Evolutionary conservation across 2,113 vertebrate species (phyloP).

Genomic region (Amazona vittata): DNA sequence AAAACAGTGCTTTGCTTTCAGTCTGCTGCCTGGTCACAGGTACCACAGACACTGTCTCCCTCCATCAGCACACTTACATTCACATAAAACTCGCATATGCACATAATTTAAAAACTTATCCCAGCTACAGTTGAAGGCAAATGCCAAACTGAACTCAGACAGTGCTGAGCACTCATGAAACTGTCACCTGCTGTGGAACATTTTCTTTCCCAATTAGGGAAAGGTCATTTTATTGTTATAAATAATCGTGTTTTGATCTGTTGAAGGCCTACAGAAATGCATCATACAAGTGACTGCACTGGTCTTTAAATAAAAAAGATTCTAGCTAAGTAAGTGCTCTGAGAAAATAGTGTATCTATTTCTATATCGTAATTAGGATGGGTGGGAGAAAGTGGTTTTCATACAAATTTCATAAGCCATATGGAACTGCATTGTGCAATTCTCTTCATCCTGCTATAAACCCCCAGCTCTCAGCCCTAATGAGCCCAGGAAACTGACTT

Average conservation of each 20-base stretch:
- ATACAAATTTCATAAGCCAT: slow-evolving; percentile 24
- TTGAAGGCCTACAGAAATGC: neutral
- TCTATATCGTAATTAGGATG: neutral
- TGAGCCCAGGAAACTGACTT: slow-evolving; percentile 6
- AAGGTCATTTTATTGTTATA: slow-evolving; percentile 23
- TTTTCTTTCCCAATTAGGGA: slow-evolving; percentile 39
- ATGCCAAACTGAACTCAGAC: neutral
- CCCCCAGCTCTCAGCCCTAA: neutral
- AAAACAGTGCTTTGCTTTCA: neutral
- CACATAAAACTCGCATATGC: neutral
- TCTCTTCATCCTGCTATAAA: slow-evolving; percentile 20
- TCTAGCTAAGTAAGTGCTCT: neutral
- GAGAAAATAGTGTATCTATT: slow-evolving; percentile 5
- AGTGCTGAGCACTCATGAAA: neutral
- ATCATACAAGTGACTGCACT: neutral
- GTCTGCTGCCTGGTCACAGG: neutral
- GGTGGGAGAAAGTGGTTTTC: slow-evolving; percentile 31
- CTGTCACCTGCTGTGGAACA: neutral
- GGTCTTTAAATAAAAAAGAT: neutral
- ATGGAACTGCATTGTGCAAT: neutral
- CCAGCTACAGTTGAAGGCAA: neutral
- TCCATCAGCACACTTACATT: neutral
- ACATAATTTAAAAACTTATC: neutral
- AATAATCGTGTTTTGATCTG: neutral
- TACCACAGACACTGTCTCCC: neutral